These are phyloP conservation scores for Chanos chanos DNA, from an alignment of 2,797 vertebrate species.

Conservation along the genomic window DNA sequence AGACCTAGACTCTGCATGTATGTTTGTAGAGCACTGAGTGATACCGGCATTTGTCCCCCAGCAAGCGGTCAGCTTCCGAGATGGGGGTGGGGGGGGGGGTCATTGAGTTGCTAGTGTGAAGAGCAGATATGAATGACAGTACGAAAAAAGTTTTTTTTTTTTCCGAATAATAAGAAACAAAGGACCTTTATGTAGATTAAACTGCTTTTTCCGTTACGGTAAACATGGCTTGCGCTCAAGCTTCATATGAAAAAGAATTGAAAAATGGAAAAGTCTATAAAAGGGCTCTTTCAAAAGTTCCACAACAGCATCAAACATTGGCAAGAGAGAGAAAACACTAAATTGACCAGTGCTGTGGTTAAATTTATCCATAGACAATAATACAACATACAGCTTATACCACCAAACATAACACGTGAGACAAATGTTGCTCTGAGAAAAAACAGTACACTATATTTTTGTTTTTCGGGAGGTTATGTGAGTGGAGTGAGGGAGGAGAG, in stretches of 20 bases:
- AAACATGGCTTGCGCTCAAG: not conserved
- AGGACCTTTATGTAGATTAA: not conserved
- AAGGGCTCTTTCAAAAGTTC: not conserved
- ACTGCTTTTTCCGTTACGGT: not conserved
- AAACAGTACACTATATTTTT: not conserved
- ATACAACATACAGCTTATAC: too few species aligned
- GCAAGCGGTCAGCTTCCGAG: not conserved
- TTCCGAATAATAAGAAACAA: not conserved
- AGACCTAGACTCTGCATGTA: too few species aligned
- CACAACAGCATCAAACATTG: too few species aligned
- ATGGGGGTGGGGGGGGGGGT: not conserved
- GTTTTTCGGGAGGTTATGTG: not conserved
- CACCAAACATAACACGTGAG: too few species aligned
- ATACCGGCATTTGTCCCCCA: too few species aligned
- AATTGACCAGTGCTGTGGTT: too few species aligned
- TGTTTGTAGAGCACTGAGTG: too few species aligned
- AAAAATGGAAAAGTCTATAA: conserved; percentile 7
- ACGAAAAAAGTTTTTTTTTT: conserved; percentile 8
- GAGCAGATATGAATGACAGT: not conserved
- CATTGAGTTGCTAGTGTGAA: not conserved
- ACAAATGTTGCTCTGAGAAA: not conserved
- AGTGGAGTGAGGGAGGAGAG: not conserved
- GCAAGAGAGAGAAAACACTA: too few species aligned
- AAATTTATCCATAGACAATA: too few species aligned
- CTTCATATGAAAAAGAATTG: not conserved